phyloP scores from a whole-genome alignment of 2,797 vertebrate species.

The Onychomys leucogaster region DNA sequence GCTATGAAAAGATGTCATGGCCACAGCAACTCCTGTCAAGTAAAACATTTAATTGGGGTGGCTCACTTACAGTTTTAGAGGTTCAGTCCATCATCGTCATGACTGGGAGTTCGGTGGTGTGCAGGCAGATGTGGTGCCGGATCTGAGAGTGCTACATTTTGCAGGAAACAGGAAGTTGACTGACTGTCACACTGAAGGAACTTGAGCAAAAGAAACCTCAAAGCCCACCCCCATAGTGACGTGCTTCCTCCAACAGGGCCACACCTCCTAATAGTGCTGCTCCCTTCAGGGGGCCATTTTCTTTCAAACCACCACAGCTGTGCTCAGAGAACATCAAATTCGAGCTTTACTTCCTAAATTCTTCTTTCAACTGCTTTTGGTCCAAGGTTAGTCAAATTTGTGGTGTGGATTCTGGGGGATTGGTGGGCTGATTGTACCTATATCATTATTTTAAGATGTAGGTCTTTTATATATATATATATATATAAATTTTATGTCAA shows the following conservation, averaged over 20 bases:
- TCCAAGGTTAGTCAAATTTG: not conserved
- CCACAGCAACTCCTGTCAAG: not conserved
- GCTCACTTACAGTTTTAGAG: not conserved
- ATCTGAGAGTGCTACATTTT: not conserved
- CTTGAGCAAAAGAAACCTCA: not conserved
- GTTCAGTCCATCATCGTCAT: not conserved
- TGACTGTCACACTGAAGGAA: not conserved
- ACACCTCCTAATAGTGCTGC: not conserved
- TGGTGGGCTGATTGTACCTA: no score
- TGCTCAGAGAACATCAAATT: not conserved
- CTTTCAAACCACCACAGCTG: no score
- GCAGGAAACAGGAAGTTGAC: not conserved
- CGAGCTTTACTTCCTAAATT: not conserved
- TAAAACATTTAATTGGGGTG: not conserved
- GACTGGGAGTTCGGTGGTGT: not conserved
- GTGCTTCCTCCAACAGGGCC: not conserved
- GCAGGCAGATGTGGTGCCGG: not conserved
- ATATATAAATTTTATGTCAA: not conserved
- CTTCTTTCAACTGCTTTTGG: not conserved
- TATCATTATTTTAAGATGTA: not conserved
- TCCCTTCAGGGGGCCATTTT: not conserved
- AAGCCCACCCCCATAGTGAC: not conserved
- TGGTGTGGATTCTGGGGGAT: no score
- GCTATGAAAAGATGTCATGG: not conserved
- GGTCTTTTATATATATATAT: not conserved